phyloP scores from a whole-genome alignment of 2,113 vertebrate species.

The Alces alces region DNA sequence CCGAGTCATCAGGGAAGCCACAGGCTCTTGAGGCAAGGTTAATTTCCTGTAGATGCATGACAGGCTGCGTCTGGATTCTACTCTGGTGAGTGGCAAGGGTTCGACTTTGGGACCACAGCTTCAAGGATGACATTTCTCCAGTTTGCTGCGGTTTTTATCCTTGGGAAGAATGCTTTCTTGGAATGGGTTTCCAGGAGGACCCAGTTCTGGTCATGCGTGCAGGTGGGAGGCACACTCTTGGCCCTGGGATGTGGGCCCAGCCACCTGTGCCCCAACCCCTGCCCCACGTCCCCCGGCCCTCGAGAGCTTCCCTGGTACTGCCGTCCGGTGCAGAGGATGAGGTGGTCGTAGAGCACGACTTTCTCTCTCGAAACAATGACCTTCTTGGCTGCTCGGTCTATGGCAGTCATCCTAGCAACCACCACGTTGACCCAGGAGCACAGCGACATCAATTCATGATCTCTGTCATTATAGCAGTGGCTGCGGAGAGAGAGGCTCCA shows the following conservation, averaged over 20 bases:
- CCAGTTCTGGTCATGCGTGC: not conserved
- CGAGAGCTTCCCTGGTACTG: slow-evolving; percentile 89
- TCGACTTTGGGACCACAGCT: slow-evolving; percentile 47
- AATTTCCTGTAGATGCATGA: slow-evolving; percentile 18
- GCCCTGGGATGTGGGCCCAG: not conserved
- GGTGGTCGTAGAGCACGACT: slow-evolving; percentile 88
- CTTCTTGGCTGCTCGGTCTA: slow-evolving; percentile 87
- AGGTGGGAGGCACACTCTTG: not conserved
- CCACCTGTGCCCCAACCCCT: accelerated
- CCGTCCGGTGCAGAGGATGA: slow-evolving; percentile 91
- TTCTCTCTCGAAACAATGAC: slow-evolving; percentile 81
- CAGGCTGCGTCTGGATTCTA: slow-evolving; percentile 32
- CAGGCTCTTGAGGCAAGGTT: slow-evolving; percentile 46
- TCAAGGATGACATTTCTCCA: slow-evolving; percentile 52
- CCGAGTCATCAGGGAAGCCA: not conserved
- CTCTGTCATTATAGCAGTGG: slow-evolving; percentile 87
- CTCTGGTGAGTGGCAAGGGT: slow-evolving; percentile 13
- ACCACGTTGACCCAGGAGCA: slow-evolving; percentile 86
- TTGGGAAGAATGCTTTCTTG: slow-evolving; percentile 60
- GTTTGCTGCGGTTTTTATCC: slow-evolving; percentile 31
- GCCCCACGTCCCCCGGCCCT: accelerated
- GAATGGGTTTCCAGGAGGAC: slow-evolving; percentile 33
- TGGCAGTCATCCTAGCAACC: slow-evolving; percentile 89
- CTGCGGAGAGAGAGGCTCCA: slow-evolving; percentile 80
- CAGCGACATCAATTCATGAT: slow-evolving; percentile 87